These are phyloP conservation scores for Orientallactaga sibirica DNA, from an alignment of 2,797 vertebrate species.

Conservation along the genomic window DNA sequence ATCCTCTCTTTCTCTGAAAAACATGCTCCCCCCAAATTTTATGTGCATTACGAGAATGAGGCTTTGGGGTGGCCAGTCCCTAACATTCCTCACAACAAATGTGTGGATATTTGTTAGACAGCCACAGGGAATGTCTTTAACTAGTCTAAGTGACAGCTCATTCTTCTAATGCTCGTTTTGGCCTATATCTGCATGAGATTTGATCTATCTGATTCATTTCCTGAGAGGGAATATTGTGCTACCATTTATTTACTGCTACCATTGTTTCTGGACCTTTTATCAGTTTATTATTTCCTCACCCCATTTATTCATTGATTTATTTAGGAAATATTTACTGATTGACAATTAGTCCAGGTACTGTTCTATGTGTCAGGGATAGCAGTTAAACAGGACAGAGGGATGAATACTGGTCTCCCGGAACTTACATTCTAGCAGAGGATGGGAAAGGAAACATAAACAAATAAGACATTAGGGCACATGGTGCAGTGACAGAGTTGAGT, in stretches of 20 bases:
- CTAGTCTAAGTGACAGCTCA: neutral
- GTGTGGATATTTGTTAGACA: neutral
- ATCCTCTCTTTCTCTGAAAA: neutral
- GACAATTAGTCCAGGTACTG: neutral
- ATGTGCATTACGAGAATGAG: neutral
- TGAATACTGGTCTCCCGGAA: neutral
- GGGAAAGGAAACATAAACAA: too few relatives aligned
- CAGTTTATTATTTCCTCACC: neutral
- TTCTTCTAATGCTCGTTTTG: neutral
- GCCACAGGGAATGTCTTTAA: neutral
- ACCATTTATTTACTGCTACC: slow-evolving; percentile 31
- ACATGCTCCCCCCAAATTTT: neutral
- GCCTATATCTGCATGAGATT: neutral
- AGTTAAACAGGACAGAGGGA: neutral
- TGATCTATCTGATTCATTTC: neutral
- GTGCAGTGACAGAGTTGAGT: too few relatives aligned
- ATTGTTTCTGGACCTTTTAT: neutral
- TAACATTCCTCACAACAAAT: neutral
- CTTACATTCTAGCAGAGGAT: neutral
- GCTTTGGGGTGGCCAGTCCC: neutral
- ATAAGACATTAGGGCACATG: too few relatives aligned
- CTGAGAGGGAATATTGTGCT: slow-evolving; percentile 17
- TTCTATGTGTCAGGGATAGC: neutral
- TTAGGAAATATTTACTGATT: neutral
- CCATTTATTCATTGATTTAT: neutral